Conservation (phyloP, 2,797 vertebrate species). For the Sylvilagus floridanus region DNA sequence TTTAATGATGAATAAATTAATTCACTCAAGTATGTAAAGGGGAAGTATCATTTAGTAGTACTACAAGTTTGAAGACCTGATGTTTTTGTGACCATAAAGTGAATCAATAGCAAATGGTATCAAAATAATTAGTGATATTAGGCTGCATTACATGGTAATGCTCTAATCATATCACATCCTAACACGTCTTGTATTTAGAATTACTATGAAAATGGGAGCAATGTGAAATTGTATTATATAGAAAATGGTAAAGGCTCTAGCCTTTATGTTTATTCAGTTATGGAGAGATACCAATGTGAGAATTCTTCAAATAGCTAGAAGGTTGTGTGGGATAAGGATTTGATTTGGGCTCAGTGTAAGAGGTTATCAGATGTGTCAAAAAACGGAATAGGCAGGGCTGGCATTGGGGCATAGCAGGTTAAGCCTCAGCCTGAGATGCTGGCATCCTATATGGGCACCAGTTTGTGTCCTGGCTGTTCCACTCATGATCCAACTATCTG, state of each 20-base stretch:
- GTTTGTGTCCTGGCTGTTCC: too few relatives aligned
- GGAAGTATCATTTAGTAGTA: conserved; percentile 11
- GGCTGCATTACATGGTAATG: background rate
- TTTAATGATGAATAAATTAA: background rate
- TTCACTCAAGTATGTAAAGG: conserved; percentile 19
- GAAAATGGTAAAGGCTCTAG: background rate
- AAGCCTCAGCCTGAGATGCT: too few relatives aligned
- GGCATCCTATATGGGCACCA: too few relatives aligned
- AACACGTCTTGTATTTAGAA: background rate
- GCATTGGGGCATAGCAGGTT: too few relatives aligned
- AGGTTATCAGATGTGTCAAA: conserved; percentile 24
- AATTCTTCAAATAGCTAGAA: conserved; percentile 1
- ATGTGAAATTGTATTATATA: background rate
- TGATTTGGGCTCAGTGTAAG: conserved; percentile 25
- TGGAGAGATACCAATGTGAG: background rate
- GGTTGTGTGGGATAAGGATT: background rate
- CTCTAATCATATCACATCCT: conserved; percentile 8
- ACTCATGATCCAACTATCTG: too few relatives aligned
- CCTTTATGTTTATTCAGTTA: conserved; percentile 19
- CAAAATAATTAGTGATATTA: conserved; percentile 19
- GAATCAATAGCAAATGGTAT: background rate
- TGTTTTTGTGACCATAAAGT: conserved; percentile 25
- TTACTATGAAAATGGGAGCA: conserved; percentile 29
- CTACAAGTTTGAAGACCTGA: background rate
- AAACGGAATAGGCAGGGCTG: background rate